phyloP scores from a whole-genome alignment of 1,140 invertebrate species.

The Proctacanthus coquilletti region DNA sequence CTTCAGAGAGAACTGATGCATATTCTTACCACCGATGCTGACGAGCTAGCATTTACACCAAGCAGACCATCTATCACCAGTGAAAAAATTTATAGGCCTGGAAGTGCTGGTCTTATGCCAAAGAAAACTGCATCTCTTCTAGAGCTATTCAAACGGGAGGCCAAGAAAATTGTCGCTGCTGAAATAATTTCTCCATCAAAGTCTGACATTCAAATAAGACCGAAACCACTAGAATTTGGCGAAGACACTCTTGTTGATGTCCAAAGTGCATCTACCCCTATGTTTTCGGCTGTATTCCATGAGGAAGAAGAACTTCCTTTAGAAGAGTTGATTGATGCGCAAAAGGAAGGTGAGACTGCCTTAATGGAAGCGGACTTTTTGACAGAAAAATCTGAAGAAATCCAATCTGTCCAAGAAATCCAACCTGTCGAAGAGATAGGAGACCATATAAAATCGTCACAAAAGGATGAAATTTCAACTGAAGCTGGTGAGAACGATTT shows the following conservation, averaged over 20 bases:
- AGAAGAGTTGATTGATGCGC: no score
- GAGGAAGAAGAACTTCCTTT: no score
- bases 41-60: constrained; percentile 2
- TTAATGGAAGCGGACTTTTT: no score
- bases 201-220: constrained; percentile 9
- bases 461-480: no score
- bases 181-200: no score
- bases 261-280: constrained; percentile 20
- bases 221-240: constrained; percentile 5
- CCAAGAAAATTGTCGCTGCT: background rate
- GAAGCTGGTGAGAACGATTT: no score
- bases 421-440: no score
- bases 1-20: constrained; percentile 32
- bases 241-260: constrained; percentile 19
- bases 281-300: no score
- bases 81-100: background rate
- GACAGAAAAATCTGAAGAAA: no score
- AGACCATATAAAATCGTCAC: no score
- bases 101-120: background rate
- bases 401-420: no score
- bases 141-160: background rate
- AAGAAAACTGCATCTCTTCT: background rate
- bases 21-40: constrained; percentile 12
- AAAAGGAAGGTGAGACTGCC: no score
- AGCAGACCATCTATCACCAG: background rate